Percentiles rank a stretch among this genome's conserved stretches.
Conservation (phyloP, 2,113 vertebrate genomes). For the Aspidoscelis tigris region DNA sequence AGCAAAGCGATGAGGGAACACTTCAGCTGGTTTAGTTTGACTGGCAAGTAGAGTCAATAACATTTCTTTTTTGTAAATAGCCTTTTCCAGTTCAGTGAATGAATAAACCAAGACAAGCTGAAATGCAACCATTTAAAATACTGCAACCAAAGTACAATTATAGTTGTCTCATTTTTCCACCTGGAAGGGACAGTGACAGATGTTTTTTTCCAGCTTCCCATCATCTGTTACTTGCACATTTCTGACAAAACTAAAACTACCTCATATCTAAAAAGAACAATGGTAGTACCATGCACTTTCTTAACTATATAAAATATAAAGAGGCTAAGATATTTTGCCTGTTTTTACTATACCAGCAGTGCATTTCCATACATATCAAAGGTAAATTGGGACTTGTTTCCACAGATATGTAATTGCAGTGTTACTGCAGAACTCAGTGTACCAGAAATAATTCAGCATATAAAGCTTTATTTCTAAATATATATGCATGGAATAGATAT, state of each 20-base stretch:
- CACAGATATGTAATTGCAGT: no score
- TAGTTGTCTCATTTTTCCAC: no score
- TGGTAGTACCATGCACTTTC: background rate
- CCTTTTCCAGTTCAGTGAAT: background rate
- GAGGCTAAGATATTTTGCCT: background rate
- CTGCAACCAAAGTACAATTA: background rate
- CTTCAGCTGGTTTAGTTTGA: background rate
- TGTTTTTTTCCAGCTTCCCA: no score
- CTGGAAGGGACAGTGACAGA: no score
- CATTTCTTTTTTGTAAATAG: background rate
- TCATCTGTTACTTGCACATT: no score
- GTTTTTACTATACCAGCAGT: background rate
- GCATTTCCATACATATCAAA: background rate
- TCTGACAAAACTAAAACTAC: no score
- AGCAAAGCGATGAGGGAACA: constrained; percentile 1
- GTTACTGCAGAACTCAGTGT: no score
- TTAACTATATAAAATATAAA: background rate
- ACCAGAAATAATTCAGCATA: no score
- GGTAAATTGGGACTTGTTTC: background rate
- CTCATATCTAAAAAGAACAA: no score
- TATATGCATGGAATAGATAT: no score
- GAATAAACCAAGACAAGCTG: background rate
- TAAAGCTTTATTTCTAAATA: no score
- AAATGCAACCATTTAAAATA: background rate
- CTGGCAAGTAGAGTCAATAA: background rate